phyloP scores from a whole-genome alignment of 2,888 invertebrate genomes.

The Pedicia rivosa region DNA sequence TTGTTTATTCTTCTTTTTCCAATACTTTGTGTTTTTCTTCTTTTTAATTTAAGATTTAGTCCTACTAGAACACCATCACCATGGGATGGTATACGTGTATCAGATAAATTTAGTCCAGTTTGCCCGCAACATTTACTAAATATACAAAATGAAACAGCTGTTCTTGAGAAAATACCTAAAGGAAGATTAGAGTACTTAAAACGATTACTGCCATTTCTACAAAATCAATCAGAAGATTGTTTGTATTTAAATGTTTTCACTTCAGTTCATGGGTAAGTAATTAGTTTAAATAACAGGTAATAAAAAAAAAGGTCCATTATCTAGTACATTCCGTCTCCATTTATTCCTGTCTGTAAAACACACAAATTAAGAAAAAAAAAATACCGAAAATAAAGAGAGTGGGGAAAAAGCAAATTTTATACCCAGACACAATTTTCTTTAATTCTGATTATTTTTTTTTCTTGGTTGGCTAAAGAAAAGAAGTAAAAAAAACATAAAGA shows the following conservation, averaged over 20 bases:
- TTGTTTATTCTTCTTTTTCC: no score
- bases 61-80: conserved; percentile 85
- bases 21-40: neutral
- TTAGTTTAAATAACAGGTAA: no score
- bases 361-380: no score
- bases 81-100: conserved; percentile 74
- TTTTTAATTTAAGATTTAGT: conserved; percentile 47
- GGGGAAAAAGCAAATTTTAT: no score
- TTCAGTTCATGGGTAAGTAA: conserved; percentile 85
- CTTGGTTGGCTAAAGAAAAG: no score
- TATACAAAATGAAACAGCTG: conserved; percentile 68
- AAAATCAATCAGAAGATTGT: conserved; percentile 94
- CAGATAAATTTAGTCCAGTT: conserved; percentile 68
- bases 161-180: conserved; percentile 75
- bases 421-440: no score
- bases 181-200: conserved; percentile 80
- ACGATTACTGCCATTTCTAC: conserved; percentile 65
- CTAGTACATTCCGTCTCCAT: no score
- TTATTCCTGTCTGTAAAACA: no score
- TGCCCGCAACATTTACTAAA: conserved; percentile 85
- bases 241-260: conserved; percentile 92
- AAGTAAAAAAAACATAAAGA: no score
- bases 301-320: no score
- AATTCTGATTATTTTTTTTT: no score
- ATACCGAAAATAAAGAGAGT: no score